phyloP scores from a whole-genome alignment of 2,797 vertebrate species.

The Lepilemur septentrionalis region DNA sequence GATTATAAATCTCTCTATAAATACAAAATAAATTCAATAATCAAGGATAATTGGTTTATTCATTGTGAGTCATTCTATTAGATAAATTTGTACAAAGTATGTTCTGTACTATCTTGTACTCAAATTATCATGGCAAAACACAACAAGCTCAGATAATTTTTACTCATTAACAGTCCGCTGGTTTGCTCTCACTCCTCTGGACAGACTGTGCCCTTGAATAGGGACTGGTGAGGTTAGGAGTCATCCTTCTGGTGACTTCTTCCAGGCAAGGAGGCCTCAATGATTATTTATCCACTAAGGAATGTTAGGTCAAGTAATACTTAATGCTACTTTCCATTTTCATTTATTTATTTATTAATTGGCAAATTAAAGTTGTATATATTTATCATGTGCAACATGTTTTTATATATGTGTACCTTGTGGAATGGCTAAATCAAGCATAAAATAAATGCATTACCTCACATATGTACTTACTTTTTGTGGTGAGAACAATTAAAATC shows the following conservation, averaged over 20 bases:
- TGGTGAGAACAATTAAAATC: background rate
- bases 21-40: constrained; percentile 64
- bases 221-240: background rate
- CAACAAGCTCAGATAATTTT: background rate
- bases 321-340: background rate
- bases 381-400: background rate
- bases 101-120: background rate
- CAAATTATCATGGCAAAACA: background rate
- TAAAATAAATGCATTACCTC: background rate
- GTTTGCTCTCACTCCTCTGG: background rate
- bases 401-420: background rate
- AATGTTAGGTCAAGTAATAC: background rate
- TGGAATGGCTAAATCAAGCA: background rate
- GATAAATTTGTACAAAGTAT: background rate
- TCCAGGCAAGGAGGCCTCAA: background rate
- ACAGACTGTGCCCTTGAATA: background rate
- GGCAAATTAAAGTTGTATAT: background rate
- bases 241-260: background rate
- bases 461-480: background rate
- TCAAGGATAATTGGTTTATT: constrained; percentile 44
- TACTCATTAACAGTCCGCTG: background rate
- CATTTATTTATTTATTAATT: background rate
- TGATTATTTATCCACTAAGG: background rate
- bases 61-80: background rate
- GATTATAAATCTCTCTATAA: constrained; percentile 45